Conservation (phyloP, 2,113 vertebrate genomes). For the Meriones unguiculatus region DNA sequence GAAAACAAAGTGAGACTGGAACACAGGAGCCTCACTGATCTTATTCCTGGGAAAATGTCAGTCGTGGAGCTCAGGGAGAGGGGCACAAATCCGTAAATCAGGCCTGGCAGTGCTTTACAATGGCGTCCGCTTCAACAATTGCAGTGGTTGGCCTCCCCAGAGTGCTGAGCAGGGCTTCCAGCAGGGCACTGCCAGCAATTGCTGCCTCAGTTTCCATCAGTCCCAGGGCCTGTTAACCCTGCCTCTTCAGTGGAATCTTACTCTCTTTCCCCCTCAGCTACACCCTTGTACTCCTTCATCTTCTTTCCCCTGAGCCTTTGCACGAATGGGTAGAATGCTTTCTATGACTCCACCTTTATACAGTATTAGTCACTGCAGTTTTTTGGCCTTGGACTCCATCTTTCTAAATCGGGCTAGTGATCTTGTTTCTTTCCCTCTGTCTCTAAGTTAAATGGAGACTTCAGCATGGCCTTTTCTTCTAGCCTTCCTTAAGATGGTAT, state of each 20-base stretch:
- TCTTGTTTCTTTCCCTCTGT: not conserved
- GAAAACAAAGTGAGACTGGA: constrained; percentile 35
- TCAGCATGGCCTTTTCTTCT: not conserved
- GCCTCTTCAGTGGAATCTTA: not conserved
- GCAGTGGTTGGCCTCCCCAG: not conserved
- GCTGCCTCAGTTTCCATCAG: constrained; percentile 2
- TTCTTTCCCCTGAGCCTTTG: not conserved
- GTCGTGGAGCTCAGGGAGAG: constrained; percentile 14
- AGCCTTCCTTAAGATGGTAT: not conserved
- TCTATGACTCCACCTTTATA: not conserved
- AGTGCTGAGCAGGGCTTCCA: not conserved
- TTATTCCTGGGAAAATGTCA: not conserved
- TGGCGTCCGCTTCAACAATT: constrained; percentile 29
- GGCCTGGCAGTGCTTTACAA: not conserved
- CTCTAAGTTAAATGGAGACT: not conserved
- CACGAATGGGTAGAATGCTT: not conserved
- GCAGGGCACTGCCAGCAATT: not conserved
- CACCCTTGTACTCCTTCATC: not conserved
- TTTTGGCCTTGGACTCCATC: not conserved
- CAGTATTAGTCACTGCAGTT: not conserved
- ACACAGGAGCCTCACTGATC: not conserved
- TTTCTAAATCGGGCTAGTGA: not conserved
- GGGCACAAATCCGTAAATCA: not conserved
- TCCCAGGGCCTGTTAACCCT: not conserved
- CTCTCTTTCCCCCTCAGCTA: not conserved